phyloP scores from a whole-genome alignment of 2,888 invertebrate genomes.

The Horisme vitalbata region DNA sequence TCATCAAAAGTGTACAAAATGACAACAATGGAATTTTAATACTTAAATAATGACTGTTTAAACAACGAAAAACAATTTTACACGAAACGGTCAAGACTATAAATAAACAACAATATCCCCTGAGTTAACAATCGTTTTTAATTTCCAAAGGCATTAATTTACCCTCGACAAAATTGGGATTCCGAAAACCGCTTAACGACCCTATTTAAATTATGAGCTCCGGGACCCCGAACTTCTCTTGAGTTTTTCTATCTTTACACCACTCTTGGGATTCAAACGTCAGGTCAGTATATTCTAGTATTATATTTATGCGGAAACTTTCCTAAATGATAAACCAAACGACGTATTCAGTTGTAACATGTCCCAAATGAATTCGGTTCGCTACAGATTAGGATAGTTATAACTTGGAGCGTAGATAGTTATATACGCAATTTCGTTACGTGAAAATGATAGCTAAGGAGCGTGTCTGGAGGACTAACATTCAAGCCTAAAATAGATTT shows the following conservation, averaged over 20 bases:
- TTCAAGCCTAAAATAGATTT: constrained; percentile 24
- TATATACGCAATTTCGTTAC: constrained; percentile 18
- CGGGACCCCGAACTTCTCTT: constrained; percentile 26
- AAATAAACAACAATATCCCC: neutral
- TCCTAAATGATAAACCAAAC: constrained; percentile 35
- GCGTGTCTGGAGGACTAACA: constrained; percentile 19
- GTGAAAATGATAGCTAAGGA: constrained; percentile 20
- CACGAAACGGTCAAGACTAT: neutral
- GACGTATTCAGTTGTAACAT: constrained; percentile 31
- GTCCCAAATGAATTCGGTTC: constrained; percentile 33
- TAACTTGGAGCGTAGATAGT: constrained; percentile 4
- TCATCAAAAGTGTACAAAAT: neutral
- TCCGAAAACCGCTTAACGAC: constrained; percentile 34
- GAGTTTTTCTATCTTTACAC: constrained; percentile 42
- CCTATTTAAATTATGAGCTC: constrained; percentile 38
- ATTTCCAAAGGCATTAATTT: constrained; percentile 29
- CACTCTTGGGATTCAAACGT: constrained; percentile 36
- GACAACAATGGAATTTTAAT: neutral
- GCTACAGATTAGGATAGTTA: constrained; percentile 17
- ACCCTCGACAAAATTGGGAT: constrained; percentile 34
- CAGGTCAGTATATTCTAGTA: constrained; percentile 34
- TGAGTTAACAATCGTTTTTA: constrained; percentile 10
- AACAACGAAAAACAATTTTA: neutral
- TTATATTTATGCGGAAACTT: constrained; percentile 46
- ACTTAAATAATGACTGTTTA: neutral